Evolutionary conservation across 2,797 vertebrate genomes (phyloP).

Genomic region (Crenuchus spilurus): DNA sequence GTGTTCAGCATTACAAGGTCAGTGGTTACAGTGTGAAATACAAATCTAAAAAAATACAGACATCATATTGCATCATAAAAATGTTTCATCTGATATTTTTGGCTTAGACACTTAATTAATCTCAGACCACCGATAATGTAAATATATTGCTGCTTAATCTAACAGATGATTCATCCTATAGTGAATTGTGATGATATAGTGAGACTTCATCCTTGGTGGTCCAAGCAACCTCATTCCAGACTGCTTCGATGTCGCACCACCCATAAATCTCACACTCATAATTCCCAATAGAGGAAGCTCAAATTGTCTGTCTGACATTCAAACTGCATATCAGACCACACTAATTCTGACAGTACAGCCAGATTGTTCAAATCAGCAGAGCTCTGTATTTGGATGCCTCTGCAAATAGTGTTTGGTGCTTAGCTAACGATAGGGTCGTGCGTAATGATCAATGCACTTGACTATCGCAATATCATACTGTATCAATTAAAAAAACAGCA

Average conservation of each 20-base stretch:
- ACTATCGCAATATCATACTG: too few species aligned
- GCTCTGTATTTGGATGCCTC: not conserved
- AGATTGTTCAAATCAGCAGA: slow-evolving; percentile 37
- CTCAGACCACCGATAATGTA: slow-evolving; percentile 1
- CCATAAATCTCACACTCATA: slow-evolving; percentile 42
- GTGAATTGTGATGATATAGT: not conserved
- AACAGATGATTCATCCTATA: slow-evolving; percentile 11
- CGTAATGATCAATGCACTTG: too few species aligned
- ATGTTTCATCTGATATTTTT: not conserved
- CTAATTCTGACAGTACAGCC: slow-evolving; percentile 35
- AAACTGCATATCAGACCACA: slow-evolving; percentile 4
- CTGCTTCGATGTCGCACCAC: slow-evolving; percentile 21
- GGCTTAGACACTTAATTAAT: not conserved
- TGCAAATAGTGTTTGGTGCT: not conserved
- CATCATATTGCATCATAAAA: not conserved
- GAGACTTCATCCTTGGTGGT: slow-evolving; percentile 44
- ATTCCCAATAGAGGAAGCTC: slow-evolving; percentile 11
- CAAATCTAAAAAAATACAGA: not conserved
- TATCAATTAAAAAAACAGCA: too few species aligned
- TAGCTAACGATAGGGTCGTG: not conserved
- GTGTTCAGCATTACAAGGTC: not conserved
- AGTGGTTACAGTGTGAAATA: not conserved
- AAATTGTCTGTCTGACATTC: not conserved
- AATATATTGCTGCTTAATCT: slow-evolving; percentile 6
- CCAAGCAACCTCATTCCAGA: slow-evolving; percentile 42